phyloP scores from a whole-genome alignment of 2,888 invertebrate genomes.

The Monochamus alternatus region DNA sequence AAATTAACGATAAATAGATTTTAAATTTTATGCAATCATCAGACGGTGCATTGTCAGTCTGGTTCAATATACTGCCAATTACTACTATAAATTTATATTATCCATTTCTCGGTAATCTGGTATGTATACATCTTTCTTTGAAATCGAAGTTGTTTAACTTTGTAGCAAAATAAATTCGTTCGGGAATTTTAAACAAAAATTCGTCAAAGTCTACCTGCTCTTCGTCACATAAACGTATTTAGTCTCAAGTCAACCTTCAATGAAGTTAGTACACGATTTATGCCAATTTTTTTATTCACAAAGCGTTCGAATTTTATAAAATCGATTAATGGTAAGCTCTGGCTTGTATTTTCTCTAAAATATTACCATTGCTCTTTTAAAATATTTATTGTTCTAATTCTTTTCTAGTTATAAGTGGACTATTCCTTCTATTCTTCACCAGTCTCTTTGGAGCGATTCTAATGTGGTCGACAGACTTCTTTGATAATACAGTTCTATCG shows the following conservation, averaged over 20 bases:
- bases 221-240: too few species aligned
- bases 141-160: too few species aligned
- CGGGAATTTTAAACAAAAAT: too few species aligned
- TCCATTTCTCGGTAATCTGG: too few species aligned
- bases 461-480: constrained; percentile 78
- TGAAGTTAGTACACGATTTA: constrained; percentile 2
- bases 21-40: too few species aligned
- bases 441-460: constrained; percentile 75
- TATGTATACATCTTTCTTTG: too few species aligned
- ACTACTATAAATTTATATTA: too few species aligned
- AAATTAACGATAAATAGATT: too few species aligned
- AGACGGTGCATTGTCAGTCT: too few species aligned
- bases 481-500: constrained; percentile 74
- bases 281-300: background rate
- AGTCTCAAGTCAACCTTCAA: background rate
- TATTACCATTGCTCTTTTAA: background rate
- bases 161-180: too few species aligned
- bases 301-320: background rate
- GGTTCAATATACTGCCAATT: too few species aligned
- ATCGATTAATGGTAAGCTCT: background rate
- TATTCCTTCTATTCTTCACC: constrained; percentile 72
- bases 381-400: constrained; percentile 38
- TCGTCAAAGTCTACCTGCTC: too few species aligned
- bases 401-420: constrained; percentile 74
- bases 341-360: background rate